Evolutionary conservation across 2,113 vertebrate genomes (phyloP).

Genomic region (Accipiter cooperii): DNA sequence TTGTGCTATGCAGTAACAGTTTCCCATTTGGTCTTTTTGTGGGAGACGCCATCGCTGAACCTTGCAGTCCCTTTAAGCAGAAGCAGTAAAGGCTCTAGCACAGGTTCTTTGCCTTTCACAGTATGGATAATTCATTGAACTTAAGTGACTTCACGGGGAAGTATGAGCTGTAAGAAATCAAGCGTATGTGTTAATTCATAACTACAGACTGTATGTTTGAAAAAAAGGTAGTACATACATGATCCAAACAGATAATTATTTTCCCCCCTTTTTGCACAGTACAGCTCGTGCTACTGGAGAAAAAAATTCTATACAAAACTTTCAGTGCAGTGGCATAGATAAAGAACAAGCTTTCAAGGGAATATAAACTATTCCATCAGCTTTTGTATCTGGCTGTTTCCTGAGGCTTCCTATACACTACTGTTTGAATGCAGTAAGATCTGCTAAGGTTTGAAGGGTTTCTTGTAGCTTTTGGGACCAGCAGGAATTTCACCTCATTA

Average conservation of each 20-base stretch:
- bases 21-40: neutral
- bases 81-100: too few relatives aligned
- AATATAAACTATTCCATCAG: neutral
- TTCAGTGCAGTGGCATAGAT: neutral
- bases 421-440: neutral
- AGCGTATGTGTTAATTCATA: neutral
- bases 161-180: neutral
- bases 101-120: neutral
- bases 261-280: accelerated
- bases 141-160: neutral
- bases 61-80: neutral
- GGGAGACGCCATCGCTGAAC: neutral
- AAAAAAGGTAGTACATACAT: accelerated
- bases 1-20: neutral
- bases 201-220: too few relatives aligned
- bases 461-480: neutral
- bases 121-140: neutral
- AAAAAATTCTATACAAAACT: accelerated
- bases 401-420: accelerated
- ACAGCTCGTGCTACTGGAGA: accelerated
- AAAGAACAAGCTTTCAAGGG: neutral
- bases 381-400: neutral
- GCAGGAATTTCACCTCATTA: neutral
- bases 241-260: accelerated
- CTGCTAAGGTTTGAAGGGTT: neutral